Evolutionary conservation across 1,140 invertebrate species (phyloP), one percentile per base, ranked within the genome.

Genomic region (Calliopsis andreniformis): DNA sequence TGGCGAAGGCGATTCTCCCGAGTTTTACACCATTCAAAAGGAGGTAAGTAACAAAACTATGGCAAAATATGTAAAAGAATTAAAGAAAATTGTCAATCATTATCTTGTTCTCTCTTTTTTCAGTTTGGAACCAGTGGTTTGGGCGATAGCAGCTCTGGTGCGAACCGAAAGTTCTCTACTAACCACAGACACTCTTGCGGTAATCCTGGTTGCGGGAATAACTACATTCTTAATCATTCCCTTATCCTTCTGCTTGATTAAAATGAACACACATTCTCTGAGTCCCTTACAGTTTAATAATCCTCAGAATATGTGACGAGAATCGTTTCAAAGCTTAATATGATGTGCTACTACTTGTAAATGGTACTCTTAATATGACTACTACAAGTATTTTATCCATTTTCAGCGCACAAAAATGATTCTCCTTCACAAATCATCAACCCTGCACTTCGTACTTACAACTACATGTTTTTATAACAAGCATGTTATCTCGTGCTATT

Each of bases 11-110:
- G 94, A 93, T 35, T 92, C 92, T 18, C 94, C 94, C 79, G 93
- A 95, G 23, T 94, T 94, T 86, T 96, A 96, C 91, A 96, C 95
- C 82, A 95, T 96, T 87, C 95, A 95, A 89, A 95, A 95, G 88
- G 95, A 96, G 94, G 95, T 96, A 78, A 92, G 89, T 73, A 2
- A 35, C 56, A 32, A 12, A 59, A 23, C 3, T 12, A 0, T 14
- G 4, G 1, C 14, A 2, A 3, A n/a, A 28, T 25, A 1, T 18
- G 1, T 45, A n/a, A 43, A 14, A 75, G 4, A 25, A 10, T 5
- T 39, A 39, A 10, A 58, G 30, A n/a, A 45, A 39, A 20, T 68
- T 55, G 49, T 39, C 14, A 55, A 55, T 62, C 20, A 63, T 69
- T 76, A 53, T 73, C 32, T 78, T 8, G 28, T 79, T 79, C 77